Conservation (phyloP, 1,140 invertebrate species). For the Heliconius himera region DNA sequence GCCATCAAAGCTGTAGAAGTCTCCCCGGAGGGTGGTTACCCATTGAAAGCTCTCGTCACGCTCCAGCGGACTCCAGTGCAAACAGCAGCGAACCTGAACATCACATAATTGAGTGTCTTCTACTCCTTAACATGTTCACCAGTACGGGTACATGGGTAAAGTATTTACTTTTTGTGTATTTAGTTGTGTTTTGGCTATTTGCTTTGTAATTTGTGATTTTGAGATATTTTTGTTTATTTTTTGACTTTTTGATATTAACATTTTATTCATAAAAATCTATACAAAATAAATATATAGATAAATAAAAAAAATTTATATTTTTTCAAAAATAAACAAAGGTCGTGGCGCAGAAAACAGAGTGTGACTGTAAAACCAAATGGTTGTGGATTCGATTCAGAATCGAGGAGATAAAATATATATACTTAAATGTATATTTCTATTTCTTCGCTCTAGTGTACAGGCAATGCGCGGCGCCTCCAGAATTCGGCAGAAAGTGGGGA, state of each 20-base stretch:
- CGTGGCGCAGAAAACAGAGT: no score
- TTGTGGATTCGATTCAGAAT: no score
- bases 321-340: no score
- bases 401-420: no score
- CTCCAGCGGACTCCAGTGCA: conserved; percentile 54
- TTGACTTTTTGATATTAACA: no score
- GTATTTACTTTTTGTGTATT: conserved; percentile 4
- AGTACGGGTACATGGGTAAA: background rate
- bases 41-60: conserved; percentile 64
- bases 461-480: no score
- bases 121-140: conserved; percentile 30
- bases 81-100: conserved; percentile 66
- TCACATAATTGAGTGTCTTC: conserved; percentile 75
- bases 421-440: no score
- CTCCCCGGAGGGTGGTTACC: conserved; percentile 49
- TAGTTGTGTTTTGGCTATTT: background rate
- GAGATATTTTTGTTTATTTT: background rate
- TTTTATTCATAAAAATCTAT: no score
- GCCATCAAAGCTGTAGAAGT: conserved; percentile 38
- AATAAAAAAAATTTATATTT: no score
- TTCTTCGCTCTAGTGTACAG: no score
- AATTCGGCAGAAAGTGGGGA: no score
- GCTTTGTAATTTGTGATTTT: background rate
- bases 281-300: no score
- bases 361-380: conserved; percentile 49